These are phyloP conservation scores for Trichosurus vulpecula DNA, from an alignment of 2,797 vertebrate species.

Conservation along the genomic window DNA sequence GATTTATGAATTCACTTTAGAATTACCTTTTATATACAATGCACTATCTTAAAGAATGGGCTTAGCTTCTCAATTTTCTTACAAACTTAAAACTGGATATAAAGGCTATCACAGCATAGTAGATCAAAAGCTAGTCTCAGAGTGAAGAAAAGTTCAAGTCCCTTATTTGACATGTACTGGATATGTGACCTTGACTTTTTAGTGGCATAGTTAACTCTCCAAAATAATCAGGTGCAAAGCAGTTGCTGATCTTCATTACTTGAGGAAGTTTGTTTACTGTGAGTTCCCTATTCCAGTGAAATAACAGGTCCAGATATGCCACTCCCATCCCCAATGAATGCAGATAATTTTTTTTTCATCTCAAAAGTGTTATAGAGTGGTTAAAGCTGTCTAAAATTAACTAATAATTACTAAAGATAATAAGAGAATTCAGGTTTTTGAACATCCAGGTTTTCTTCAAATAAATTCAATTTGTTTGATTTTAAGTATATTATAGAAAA, in stretches of 20 bases:
- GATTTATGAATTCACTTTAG: background rate
- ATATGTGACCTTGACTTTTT: background rate
- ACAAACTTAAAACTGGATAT: background rate
- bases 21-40: background rate
- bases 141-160: background rate
- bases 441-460: background rate
- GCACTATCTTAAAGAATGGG: background rate
- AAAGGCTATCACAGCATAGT: background rate
- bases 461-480: background rate
- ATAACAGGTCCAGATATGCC: background rate
- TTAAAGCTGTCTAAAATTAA: background rate
- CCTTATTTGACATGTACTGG: background rate
- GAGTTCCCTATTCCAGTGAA: background rate
- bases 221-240: background rate
- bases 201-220: background rate
- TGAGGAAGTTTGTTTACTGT: background rate
- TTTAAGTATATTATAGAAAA: background rate
- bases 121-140: background rate
- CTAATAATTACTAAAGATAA: background rate
- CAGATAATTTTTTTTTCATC: background rate
- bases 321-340: background rate
- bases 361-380: background rate
- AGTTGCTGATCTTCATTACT: background rate
- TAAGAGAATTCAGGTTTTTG: background rate
- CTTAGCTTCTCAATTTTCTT: background rate